Base-by-base conservation (phyloP, 2,888 invertebrate genomes). In the Sphaeridia pumilis region DNA sequence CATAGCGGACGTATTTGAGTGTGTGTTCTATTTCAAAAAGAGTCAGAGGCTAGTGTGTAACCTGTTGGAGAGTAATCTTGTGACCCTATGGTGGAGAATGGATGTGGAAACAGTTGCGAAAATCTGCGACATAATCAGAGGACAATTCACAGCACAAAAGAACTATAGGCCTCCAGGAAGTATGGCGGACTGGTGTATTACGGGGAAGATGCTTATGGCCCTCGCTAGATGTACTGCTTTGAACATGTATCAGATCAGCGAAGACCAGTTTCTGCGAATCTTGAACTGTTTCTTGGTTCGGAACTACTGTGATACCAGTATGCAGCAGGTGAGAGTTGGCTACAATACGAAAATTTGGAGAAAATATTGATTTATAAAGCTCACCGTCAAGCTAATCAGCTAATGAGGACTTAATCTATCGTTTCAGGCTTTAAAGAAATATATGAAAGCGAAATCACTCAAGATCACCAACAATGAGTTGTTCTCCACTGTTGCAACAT, bases 401-500 rank as follows among this genome's bases (percentile, higher is more conserved):
- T 24, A 20, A 21, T 45, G 26, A 45, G 20, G 20, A 4, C 3
- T 17, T 20, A 34, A 2, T 14, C 45, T 78, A 78, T 62, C 72
- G 73, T 31, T 79, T 62, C 74, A 71, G 60, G 75, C 79, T 26
- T 66, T 84, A 27, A 78, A 78, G 67, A 75, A 79, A 59, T 81
- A 79, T 65, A 70, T 82, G 58, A 77, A 74, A 66, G 70, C 74
- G 0, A 78, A 76, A 68, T 72, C 73, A 4, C 52, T 56, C 3
- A 65, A 67, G 54, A 63, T 69, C 14, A 61, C 66, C 45, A 66
- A 68, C 44, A 72, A 78, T 52, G 71, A 75, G n/a, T 68, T 83
- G n/a, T 69, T 82, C 36, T 73, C 77, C 1, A 72, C 76, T 4
- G 73, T 82, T 41, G 73, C 80, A 66, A 78, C 79, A 63, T 81